Percentiles rank a stretch among this genome's conserved stretches.
These are phyloP conservation scores for Channa striata DNA, from an alignment of 2,797 vertebrate genomes.

Conservation along the genomic window DNA sequence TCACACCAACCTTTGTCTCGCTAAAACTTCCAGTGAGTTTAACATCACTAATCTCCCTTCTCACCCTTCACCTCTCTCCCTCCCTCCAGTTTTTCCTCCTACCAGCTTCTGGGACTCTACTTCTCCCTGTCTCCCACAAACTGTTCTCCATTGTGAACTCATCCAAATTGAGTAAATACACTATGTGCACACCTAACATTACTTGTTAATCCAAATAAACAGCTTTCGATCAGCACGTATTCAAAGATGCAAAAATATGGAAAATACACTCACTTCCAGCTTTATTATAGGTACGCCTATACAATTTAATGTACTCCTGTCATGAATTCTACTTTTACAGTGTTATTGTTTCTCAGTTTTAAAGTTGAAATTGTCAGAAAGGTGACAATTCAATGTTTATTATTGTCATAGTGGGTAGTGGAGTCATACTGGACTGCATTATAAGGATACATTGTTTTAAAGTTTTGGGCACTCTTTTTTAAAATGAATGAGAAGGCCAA, in stretches of 20 bases:
- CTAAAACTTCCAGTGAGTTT: constrained; percentile 11
- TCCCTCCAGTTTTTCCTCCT: constrained; percentile 44
- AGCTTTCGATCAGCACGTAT: background rate
- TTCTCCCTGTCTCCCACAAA: background rate
- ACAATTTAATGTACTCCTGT: no score
- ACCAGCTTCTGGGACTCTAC: background rate
- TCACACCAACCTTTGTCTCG: background rate
- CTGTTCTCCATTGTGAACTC: constrained; percentile 2
- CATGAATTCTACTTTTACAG: no score
- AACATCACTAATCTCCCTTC: constrained; percentile 71
- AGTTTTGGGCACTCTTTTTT: no score
- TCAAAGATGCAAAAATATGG: background rate
- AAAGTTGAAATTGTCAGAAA: no score
- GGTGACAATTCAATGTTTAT: no score
- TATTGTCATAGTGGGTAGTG: no score
- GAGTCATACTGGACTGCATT: no score
- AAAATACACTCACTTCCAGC: no score
- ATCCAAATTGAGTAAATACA: constrained; percentile 1
- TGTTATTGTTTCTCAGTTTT: no score
- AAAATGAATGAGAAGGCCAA: no score
- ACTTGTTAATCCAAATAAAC: background rate
- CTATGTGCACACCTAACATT: background rate
- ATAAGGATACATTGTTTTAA: no score
- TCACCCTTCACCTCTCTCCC: constrained; percentile 78
- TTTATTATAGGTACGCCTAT: no score